Conservation (phyloP, 2,113 vertebrate species). For the Danio rerio region DNA sequence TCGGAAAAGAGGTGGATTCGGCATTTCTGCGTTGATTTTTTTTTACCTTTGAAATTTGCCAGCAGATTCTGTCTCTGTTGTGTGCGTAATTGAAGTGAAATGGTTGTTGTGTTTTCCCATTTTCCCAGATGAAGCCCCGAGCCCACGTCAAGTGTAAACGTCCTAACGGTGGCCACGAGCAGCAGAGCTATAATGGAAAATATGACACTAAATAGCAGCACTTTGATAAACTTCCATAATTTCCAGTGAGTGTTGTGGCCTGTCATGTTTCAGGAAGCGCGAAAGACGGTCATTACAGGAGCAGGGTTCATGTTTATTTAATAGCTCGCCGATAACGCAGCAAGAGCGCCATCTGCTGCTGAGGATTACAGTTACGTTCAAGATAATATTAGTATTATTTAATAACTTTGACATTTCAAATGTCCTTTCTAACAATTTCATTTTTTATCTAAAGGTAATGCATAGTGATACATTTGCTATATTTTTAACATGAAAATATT, state of each 20-base stretch:
- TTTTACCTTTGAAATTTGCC: slow-evolving; percentile 70
- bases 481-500: too few relatives aligned
- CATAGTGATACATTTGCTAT: too few relatives aligned
- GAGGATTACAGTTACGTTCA: neutral
- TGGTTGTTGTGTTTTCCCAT: slow-evolving; percentile 65
- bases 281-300: neutral
- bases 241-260: slow-evolving; percentile 28
- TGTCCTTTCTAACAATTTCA: too few relatives aligned
- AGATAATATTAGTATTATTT: neutral
- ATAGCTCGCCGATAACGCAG: neutral
- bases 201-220: slow-evolving; percentile 47
- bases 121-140: slow-evolving; percentile 68
- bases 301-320: slow-evolving; percentile 19
- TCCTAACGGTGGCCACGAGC: slow-evolving; percentile 63
- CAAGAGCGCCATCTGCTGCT: slow-evolving; percentile 32
- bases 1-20: neutral
- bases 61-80: slow-evolving; percentile 63
- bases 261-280: slow-evolving; percentile 62
- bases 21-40: neutral
- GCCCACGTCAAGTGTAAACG: slow-evolving; percentile 71
- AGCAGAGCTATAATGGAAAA: slow-evolving; percentile 55
- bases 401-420: too few relatives aligned
- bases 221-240: slow-evolving; percentile 57
- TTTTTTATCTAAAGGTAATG: too few relatives aligned
- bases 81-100: slow-evolving; percentile 61